Percentiles rank a stretch among this genome's conserved stretches.
Conservation (phyloP, 2,888 invertebrate species). For the Callyntrura guangdongensis region DNA sequence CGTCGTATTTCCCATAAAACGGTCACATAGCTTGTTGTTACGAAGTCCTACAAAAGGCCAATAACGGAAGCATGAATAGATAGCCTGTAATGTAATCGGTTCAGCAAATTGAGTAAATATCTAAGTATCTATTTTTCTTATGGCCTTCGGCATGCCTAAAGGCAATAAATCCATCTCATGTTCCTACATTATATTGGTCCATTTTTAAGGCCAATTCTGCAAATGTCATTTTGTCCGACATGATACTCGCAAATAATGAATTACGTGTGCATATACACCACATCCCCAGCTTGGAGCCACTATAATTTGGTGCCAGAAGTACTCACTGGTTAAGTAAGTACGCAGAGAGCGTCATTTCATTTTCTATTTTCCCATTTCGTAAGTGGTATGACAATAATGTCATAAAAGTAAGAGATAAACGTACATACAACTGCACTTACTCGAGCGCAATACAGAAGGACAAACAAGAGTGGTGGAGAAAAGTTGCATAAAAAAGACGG, state of each 20-base stretch:
- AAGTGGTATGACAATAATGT: slow-evolving; percentile 39
- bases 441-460: neutral
- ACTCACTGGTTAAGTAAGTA: neutral
- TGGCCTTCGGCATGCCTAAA: neutral
- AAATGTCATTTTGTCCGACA: slow-evolving; percentile 52
- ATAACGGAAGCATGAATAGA: neutral
- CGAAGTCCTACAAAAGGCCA: neutral
- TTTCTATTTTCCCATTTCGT: neutral
- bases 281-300: neutral
- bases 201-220: slow-evolving; percentile 65
- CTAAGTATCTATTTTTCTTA: neutral
- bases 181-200: slow-evolving; percentile 23
- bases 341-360: neutral
- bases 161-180: slow-evolving; percentile 67
- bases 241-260: slow-evolving; percentile 17
- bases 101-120: neutral
- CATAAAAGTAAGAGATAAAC: neutral
- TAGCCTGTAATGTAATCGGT: neutral
- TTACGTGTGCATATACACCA: neutral
- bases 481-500: slow-evolving; percentile 22
- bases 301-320: neutral
- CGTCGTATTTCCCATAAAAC: neutral
- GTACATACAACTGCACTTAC: neutral
- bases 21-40: neutral
- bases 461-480: neutral